Evolutionary conservation across 1,140 invertebrate species (phyloP).

Genomic region (Atta colombica): DNA sequence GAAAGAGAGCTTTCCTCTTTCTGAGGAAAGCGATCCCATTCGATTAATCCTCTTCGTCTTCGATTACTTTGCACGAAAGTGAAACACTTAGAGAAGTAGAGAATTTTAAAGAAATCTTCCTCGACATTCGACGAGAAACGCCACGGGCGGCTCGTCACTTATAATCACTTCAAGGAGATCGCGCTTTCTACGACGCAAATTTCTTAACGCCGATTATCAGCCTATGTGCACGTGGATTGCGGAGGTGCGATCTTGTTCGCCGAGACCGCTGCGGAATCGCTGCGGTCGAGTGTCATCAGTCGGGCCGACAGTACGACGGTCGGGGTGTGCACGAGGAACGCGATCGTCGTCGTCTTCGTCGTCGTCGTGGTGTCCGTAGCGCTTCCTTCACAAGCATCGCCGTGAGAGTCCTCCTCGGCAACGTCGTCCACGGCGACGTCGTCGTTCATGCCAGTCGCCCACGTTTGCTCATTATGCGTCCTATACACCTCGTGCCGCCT

Average conservation of each 20-base stretch:
- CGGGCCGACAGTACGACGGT: conserved; percentile 24
- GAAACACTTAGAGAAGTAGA: neutral
- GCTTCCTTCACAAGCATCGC: conserved; percentile 70
- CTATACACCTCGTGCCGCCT: neutral
- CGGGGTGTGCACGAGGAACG: conserved; percentile 35
- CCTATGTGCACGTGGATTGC: conserved; percentile 17
- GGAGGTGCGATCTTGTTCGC: conserved; percentile 23
- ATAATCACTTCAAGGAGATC: neutral
- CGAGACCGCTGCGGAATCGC: conserved; percentile 20
- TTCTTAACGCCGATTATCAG: conserved; percentile 7
- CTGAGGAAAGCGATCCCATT: neutral
- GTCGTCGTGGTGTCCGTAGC: neutral
- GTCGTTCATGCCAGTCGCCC: conserved; percentile 68
- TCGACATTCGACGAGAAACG: neutral
- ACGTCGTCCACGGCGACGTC: conserved; percentile 61
- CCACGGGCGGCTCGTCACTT: too few species aligned
- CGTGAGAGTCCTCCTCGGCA: conserved; percentile 60
- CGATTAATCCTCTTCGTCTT: neutral
- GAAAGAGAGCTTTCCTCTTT: neutral
- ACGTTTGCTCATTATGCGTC: conserved; percentile 32
- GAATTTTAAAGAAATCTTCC: neutral
- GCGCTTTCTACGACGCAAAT: neutral
- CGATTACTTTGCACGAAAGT: neutral
- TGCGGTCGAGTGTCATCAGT: conserved; percentile 39
- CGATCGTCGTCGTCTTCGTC: conserved; percentile 41